A percentile compares a stretch with the other conserved stretches of the same genome.
Evolutionary conservation across 2,113 vertebrate species (phyloP).

Genomic region (Euleptes europaea): DNA sequence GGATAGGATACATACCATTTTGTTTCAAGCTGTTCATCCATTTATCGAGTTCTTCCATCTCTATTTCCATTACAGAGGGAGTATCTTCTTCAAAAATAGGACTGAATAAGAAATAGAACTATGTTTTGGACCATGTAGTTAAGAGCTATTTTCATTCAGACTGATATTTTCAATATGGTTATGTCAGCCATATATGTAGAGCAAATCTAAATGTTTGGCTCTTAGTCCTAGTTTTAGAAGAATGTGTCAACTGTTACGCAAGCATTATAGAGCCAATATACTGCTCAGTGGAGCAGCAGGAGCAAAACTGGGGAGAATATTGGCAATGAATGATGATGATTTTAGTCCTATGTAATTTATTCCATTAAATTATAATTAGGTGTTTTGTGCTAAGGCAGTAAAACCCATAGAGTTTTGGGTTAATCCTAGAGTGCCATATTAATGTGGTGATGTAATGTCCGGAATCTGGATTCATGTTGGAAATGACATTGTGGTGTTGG

Average conservation of each 20-base stretch:
- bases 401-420: too few relatives aligned
- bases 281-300: too few relatives aligned
- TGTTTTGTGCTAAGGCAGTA: too few relatives aligned
- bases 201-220: neutral
- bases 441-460: too few relatives aligned
- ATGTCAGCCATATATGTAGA: neutral
- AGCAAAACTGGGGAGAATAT: too few relatives aligned
- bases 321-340: slow-evolving; percentile 6
- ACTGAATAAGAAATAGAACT: slow-evolving; percentile 66
- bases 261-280: neutral
- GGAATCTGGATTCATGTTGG: too few relatives aligned
- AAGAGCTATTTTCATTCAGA: slow-evolving; percentile 14
- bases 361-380: neutral
- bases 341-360: neutral
- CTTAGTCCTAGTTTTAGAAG: neutral
- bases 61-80: slow-evolving; percentile 95
- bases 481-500: too few relatives aligned
- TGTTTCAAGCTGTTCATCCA: slow-evolving; percentile 88
- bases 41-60: slow-evolving; percentile 96
- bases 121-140: slow-evolving; percentile 9
- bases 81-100: slow-evolving; percentile 99
- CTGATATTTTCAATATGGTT: neutral
- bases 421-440: too few relatives aligned
- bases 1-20: slow-evolving; percentile 73
- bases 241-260: neutral